Evolutionary conservation across 2,113 vertebrate species (phyloP), one percentile per base, ranked within the genome.

Genomic region (Oenanthe oenanthe): DNA sequence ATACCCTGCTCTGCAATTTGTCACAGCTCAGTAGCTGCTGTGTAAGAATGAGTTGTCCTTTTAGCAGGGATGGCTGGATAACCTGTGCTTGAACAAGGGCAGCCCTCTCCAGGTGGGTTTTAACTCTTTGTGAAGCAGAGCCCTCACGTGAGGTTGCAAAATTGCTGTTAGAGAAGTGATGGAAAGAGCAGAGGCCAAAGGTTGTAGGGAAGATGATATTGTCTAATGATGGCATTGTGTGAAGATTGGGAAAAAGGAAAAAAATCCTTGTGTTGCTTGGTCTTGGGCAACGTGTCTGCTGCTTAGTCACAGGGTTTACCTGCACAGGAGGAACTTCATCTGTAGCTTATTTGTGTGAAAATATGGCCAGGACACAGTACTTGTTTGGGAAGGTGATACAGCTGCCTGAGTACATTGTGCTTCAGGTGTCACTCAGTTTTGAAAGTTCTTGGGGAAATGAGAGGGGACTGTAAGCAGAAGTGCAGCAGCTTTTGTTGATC

Each of bases 121-220:
- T 89, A 94, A 89, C 87, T 87, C 65, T 53, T 84, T 71, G 61
- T 54, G 80, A 42, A 24, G 60, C 67, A 42, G 31, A 75, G 19
- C 32, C 24, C 18, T 73, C 18, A 0, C 2, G 0, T 8, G 40
- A 65, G 0, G 2, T 17, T 0, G 1, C 50, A 70, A 3, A 80
- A 54, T 65, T 67, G 42, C 20, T 1, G 0, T 18, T 54, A 15
- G 63, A 86, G 38, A 51, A 31, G 18, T 12, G 38, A 22, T 77
- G 77, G 21, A 29, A 84, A 63, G 16, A 48, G 5, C 45, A 76
- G 40, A 62, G 28, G 22, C 42, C 21, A 19, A 7, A 72, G 75
- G 19, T 16, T 61, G 21, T 42, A 53, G 79, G 54, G 21, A 40
- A n/a, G 53, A 24, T 32, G 6, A 2, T 43, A 1, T 0, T 53